These are phyloP conservation scores for Gasterosteus nipponicus DNA, from an alignment of 2,113 vertebrate species.

Conservation along the genomic window DNA sequence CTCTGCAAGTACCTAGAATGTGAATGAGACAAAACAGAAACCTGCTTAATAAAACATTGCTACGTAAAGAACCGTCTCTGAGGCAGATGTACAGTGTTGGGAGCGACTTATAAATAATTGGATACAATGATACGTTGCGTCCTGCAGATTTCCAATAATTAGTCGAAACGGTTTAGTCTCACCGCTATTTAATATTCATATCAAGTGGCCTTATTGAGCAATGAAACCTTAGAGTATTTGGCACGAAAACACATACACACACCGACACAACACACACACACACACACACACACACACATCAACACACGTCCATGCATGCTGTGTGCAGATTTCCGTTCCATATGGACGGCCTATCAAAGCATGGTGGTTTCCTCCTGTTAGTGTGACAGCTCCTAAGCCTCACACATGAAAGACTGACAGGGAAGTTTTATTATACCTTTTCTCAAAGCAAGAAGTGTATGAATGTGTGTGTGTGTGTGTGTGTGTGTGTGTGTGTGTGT, in stretches of 20 bases:
- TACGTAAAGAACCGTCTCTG: not conserved
- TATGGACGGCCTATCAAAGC: conserved; percentile 59
- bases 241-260: not conserved
- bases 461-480: conserved; percentile 4
- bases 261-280: conserved; percentile 6
- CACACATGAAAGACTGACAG: conserved; percentile 72
- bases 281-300: conserved; percentile 31
- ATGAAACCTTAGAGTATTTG: conserved; percentile 22
- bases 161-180: not conserved
- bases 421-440: conserved; percentile 68
- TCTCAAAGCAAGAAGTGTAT: conserved; percentile 34
- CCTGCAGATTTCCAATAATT: not conserved
- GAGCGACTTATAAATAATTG: not conserved
- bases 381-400: conserved; percentile 71
- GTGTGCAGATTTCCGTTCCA: conserved; percentile 36
- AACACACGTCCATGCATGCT: conserved; percentile 53
- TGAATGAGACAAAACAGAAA: not conserved
- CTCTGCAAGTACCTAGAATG: not conserved
- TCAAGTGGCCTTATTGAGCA: conserved; percentile 16
- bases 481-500: too few species aligned
- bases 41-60: not conserved
- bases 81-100: not conserved
- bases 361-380: conserved; percentile 58
- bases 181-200: not conserved
- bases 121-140: not conserved